Base-by-base conservation (phyloP, 64 coral and sea anemone genomes). In the Orbicella faveolata region DNA sequence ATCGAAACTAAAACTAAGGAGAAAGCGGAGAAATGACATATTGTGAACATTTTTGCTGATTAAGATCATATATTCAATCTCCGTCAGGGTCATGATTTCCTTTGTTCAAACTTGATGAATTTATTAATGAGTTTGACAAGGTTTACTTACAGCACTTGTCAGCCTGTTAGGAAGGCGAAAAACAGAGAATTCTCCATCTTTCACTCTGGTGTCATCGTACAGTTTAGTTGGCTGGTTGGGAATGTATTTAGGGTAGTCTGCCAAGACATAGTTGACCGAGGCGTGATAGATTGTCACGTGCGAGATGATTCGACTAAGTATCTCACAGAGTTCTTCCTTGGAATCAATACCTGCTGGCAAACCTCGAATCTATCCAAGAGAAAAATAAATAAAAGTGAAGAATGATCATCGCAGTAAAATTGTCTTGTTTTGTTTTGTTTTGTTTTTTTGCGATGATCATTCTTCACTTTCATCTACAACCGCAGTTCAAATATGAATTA, bases 141-240 rank as follows among this genome's bases (percentile, higher is more conserved):
- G 30, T 30, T 30, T 30, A 81, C 79, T 81, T 63, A 81, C 79
- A 7, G 79, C 79, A 36, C 14, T 18, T 8, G 79, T 34, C 26
- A 63, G 2, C 17, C 79, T 81, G 55, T 36, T 81, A 4, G 79
- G 79, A 2, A 81, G 79, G 0, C 55, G 53, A 3, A 34, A 63
- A 61, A 81, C 23, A 8, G 79, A 81, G 26, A 81, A 81, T 6
- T 81, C 54, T 34, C 55, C 79, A 1, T 62, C 79, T 63, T 62
- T 33, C 25, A 81, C 79, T 34, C 79, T 12, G 30, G 79, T 35
- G 57, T 81, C 79, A 23, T 81, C 36, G 57, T 81, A 81, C 13
- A 81, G 53, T 18, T 81, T 81, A 34, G 79, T 81, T 9, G 79
- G 79, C 36, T 63, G 79, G 30, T 81, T 81, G 14, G 79, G 55